Evolutionary conservation across 2,797 vertebrate genomes (phyloP).

Genomic region (Atherinosoma microstoma): DNA sequence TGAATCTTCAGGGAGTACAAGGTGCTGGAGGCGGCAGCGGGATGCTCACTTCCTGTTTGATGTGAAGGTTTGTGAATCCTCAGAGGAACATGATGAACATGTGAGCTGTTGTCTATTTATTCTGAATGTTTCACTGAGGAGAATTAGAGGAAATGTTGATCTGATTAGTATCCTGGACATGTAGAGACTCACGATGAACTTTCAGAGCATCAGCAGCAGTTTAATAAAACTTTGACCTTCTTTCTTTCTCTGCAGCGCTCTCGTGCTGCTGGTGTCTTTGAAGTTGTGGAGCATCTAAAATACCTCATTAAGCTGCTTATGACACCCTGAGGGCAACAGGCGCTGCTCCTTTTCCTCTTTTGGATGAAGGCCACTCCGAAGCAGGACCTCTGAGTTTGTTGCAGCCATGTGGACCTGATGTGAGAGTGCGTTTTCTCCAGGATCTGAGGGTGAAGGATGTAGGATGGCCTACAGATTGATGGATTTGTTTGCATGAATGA

Average conservation of each 20-base stretch:
- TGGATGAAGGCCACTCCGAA: not conserved
- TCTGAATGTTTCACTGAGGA: no score
- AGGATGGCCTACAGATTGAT: no score
- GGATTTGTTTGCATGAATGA: no score
- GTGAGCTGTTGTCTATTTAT: no score
- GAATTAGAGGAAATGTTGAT: no score
- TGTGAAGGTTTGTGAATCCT: no score
- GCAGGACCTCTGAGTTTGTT: slow-evolving; percentile 2
- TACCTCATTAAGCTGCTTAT: slow-evolving; percentile 65
- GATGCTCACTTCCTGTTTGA: no score
- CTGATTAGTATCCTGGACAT: no score
- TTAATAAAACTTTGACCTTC: slow-evolving; percentile 25
- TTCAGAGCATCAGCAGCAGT: not conserved
- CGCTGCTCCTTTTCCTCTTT: not conserved
- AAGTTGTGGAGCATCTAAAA: slow-evolving; percentile 40
- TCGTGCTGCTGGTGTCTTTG: slow-evolving; percentile 9
- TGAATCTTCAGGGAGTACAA: no score
- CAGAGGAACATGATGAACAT: no score
- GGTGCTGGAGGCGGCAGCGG: no score
- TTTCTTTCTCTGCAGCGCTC: slow-evolving; percentile 18
- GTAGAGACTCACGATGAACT: not conserved
- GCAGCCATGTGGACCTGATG: not conserved
- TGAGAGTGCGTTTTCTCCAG: not conserved
- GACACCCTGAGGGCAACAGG: slow-evolving; percentile 8
- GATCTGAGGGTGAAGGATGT: not conserved